Evolutionary conservation across 2,113 vertebrate species (phyloP).

Genomic region (Lutjanus erythropterus): DNA sequence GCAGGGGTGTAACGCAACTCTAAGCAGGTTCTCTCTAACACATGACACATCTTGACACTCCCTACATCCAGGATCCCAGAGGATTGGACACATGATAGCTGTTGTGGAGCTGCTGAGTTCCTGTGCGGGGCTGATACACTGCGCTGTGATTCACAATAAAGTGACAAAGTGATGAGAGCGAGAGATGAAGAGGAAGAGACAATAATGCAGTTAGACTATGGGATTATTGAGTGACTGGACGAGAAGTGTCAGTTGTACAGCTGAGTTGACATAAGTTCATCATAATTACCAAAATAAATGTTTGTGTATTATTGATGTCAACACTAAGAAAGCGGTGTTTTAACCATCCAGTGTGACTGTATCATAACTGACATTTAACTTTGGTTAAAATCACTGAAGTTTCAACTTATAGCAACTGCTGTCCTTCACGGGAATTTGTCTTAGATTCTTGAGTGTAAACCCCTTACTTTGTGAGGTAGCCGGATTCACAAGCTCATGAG

Average conservation of each 20-base stretch:
- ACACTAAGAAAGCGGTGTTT: not conserved
- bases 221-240: constrained; percentile 38
- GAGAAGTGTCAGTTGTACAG: constrained; percentile 25
- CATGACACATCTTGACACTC: constrained; percentile 50
- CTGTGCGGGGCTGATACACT: constrained; percentile 38
- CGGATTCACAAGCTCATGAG: too few relatives aligned
- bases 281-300: constrained; percentile 20
- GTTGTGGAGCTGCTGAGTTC: constrained; percentile 8
- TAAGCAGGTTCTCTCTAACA: constrained; percentile 54
- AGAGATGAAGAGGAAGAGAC: constrained; percentile 17
- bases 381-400: too few relatives aligned
- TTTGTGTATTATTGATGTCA: constrained; percentile 4
- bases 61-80: constrained; percentile 55
- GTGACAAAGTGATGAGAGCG: constrained; percentile 38
- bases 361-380: too few relatives aligned
- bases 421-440: too few relatives aligned
- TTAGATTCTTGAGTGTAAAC: too few relatives aligned
- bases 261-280: constrained; percentile 32
- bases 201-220: constrained; percentile 33
- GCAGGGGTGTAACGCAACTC: constrained; percentile 47
- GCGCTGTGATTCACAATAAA: constrained; percentile 50
- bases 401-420: too few relatives aligned
- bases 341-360: too few relatives aligned
- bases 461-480: too few relatives aligned
- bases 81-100: constrained; percentile 55